A percentile compares a stretch with the other conserved stretches of the same genome.
Evolutionary conservation across 2,797 vertebrate genomes (phyloP).

Genomic region (Bovichtus diacanthus): DNA sequence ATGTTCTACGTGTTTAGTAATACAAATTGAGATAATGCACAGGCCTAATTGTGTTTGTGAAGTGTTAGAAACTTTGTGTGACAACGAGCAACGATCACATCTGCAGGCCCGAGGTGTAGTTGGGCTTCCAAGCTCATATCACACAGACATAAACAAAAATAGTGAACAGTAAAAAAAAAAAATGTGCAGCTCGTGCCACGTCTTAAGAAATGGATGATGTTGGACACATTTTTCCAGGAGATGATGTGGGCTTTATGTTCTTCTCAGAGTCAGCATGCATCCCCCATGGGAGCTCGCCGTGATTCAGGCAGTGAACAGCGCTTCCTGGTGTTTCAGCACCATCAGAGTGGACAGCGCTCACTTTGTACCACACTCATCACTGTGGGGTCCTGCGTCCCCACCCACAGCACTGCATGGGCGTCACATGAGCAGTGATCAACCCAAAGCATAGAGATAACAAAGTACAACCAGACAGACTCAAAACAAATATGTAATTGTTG

Average conservation of each 20-base stretch:
- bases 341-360: slow-evolving; percentile 83
- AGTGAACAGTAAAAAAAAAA: not conserved
- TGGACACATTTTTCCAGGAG: slow-evolving; percentile 1
- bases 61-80: slow-evolving; percentile 69
- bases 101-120: slow-evolving; percentile 47
- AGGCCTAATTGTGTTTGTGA: slow-evolving; percentile 20
- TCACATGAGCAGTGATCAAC: slow-evolving; percentile 27
- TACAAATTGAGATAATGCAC: not conserved
- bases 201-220: not conserved
- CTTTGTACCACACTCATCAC: slow-evolving; percentile 31
- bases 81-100: slow-evolving; percentile 41
- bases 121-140: slow-evolving; percentile 2
- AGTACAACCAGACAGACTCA: not conserved
- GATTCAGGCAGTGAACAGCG: slow-evolving; percentile 45
- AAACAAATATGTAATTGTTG: not conserved
- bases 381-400: slow-evolving; percentile 53
- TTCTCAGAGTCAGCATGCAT: slow-evolving; percentile 18
- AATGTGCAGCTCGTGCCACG: slow-evolving; percentile 15
- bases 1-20: not conserved
- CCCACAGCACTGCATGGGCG: slow-evolving; percentile 65
- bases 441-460: not conserved
- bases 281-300: not conserved
- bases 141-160: slow-evolving; percentile 9
- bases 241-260: slow-evolving; percentile 21
- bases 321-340: slow-evolving; percentile 83